Evolutionary conservation across 2,888 invertebrate genomes (phyloP), one percentile per base, ranked within the genome.

Genomic region (Drosophila melanosoma): DNA sequence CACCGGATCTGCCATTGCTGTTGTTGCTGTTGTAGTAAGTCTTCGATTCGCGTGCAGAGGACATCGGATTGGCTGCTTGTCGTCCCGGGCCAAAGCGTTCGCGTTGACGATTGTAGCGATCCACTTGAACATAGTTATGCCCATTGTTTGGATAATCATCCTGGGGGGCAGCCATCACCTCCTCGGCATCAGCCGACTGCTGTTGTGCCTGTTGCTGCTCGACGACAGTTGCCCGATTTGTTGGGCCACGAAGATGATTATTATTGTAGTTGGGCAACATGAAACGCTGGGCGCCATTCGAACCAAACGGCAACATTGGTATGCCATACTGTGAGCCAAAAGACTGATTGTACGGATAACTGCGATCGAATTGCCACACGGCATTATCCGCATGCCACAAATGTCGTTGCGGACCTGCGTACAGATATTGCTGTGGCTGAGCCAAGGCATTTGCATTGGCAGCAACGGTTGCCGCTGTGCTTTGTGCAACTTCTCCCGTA

Each of bases 351-450:
- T 81, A 90, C 0, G 87, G 87, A 85, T 87, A 87, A 26, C 90
- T 90, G 11, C 91, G 72, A 62, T 87, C 87, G 8, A 90, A 90
- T 45, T 87, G 87, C 86, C 89, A 87, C 3, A 88, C 81, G 0
- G 88, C 76, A 38, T 88, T 88, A 40, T 90, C 87, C 1, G 86
- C 53, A 38, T 87, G 87, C 87, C 87, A 87, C 26, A 87, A 49
- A 12, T 91, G 87, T 0, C 90, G 81, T 65, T 87, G 87, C 23
- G 88, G 67, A 5, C 78, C 80, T 3, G 33, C 81, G 33, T 79
- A 90, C 23, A 87, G 67, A 20, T 82, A 82, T n/a, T 80, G 90
- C 23, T 80, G 90, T 8, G 62, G 74, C 35, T 58, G 62, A 38
- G 57, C 6, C 7, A 26, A 40, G 2, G 60, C 29, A 10, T 36